phyloP scores from a whole-genome alignment of 2,888 invertebrate genomes.

The Myopa testacea region DNA sequence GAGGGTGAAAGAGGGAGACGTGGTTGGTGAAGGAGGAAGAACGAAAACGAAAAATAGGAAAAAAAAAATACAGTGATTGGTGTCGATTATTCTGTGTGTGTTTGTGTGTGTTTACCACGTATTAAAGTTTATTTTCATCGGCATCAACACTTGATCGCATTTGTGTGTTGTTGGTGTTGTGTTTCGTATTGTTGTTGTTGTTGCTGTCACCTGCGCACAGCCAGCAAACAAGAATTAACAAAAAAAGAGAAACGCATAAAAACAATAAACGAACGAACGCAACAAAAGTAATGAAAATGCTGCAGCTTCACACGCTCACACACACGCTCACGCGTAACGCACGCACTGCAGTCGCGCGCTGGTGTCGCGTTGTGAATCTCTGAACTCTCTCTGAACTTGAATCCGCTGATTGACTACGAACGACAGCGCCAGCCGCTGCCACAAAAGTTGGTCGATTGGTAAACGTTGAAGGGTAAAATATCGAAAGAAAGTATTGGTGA shows the following conservation, averaged over 20 bases:
- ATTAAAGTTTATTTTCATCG: too few species aligned
- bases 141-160: too few species aligned
- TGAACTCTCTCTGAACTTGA: slow-evolving; percentile 44
- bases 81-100: not conserved
- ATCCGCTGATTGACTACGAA: slow-evolving; percentile 14
- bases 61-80: not conserved
- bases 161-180: not conserved
- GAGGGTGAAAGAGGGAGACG: too few species aligned
- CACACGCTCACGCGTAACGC: slow-evolving; percentile 9
- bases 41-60: not conserved
- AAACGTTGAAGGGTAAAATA: slow-evolving; percentile 66
- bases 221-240: not conserved
- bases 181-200: slow-evolving; percentile 5
- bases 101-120: too few species aligned
- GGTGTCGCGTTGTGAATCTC: slow-evolving; percentile 37
- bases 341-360: slow-evolving; percentile 36
- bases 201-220: not conserved
- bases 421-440: slow-evolving; percentile 35
- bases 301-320: slow-evolving; percentile 26
- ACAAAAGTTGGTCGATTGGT: slow-evolving; percentile 50
- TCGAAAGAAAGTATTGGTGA: slow-evolving; percentile 66
- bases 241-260: not conserved
- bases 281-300: not conserved
- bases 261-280: not conserved
- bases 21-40: not conserved